Percentiles rank a stretch among this genome's conserved stretches.
Evolutionary conservation across 2,888 invertebrate species (phyloP).

Genomic region (Blera fallax): DNA sequence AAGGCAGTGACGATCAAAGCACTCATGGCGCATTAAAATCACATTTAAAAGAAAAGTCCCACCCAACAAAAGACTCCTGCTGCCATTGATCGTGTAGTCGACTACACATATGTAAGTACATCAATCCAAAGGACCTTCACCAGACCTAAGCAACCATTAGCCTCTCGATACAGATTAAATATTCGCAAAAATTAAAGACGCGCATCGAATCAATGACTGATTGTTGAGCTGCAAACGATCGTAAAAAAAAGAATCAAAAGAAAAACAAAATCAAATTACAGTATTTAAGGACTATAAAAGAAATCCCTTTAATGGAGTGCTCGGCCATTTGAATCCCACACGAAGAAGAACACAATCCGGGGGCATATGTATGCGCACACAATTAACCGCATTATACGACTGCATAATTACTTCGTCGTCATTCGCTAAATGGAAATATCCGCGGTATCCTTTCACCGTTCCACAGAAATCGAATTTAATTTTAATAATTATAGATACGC

Average conservation of each 20-base stretch:
- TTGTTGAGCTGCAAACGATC: slow-evolving; percentile 6
- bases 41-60: slow-evolving; percentile 20
- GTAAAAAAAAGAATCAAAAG: slow-evolving; percentile 7
- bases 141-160: slow-evolving; percentile 27
- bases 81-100: slow-evolving; percentile 8
- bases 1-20: background rate
- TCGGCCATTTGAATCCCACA: slow-evolving; percentile 43
- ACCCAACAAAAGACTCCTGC: background rate
- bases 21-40: slow-evolving; percentile 33
- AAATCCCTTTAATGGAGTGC: slow-evolving; percentile 53
- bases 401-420: slow-evolving; percentile 66
- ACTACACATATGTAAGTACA: background rate
- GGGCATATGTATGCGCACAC: slow-evolving; percentile 8
- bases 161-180: slow-evolving; percentile 38
- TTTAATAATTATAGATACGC: slow-evolving; percentile 72
- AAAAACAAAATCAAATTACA: slow-evolving; percentile 60
- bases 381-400: slow-evolving; percentile 68
- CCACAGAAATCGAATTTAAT: slow-evolving; percentile 71
- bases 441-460: slow-evolving; percentile 68
- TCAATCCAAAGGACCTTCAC: slow-evolving; percentile 16
- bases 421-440: slow-evolving; percentile 66
- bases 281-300: slow-evolving; percentile 68
- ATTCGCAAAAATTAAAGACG: slow-evolving; percentile 20
- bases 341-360: background rate
- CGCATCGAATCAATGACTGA: slow-evolving; percentile 44